Percentiles rank a stretch among this genome's conserved stretches.
phyloP scores from a whole-genome alignment of 2,888 invertebrate species.

The Dichetophora obliterata region DNA sequence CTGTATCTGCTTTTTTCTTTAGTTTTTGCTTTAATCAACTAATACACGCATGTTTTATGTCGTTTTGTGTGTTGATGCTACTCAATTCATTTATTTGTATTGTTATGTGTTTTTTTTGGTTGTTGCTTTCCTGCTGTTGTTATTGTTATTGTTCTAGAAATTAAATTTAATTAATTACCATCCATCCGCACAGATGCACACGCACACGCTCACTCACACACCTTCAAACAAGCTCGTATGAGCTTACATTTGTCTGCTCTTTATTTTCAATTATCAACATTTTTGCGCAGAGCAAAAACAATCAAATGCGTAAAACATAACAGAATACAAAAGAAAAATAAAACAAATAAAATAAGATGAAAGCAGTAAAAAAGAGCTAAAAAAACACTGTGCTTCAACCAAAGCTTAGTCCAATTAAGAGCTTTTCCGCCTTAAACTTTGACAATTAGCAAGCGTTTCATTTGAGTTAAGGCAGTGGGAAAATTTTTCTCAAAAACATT shows the following conservation, averaged over 20 bases:
- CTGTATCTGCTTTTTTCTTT: background rate
- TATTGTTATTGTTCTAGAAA: slow-evolving; percentile 28
- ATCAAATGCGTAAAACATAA: background rate
- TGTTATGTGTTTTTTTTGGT: background rate
- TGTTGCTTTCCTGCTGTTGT: background rate
- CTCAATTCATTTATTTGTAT: background rate
- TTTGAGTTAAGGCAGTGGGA: background rate
- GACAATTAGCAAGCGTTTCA: background rate
- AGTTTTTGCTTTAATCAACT: background rate
- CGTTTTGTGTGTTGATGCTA: background rate
- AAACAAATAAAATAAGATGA: slow-evolving; percentile 20
- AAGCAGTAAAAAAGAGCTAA: slow-evolving; percentile 6
- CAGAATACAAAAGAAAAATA: background rate
- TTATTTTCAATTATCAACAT: slow-evolving; percentile 21
- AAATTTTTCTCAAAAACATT: background rate
- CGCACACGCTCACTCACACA: background rate
- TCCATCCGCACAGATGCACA: slow-evolving; percentile 15
- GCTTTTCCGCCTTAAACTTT: background rate
- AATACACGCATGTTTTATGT: background rate
- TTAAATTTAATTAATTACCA: slow-evolving; percentile 45
- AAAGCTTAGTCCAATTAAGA: background rate
- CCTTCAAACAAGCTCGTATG: background rate
- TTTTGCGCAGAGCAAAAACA: background rate
- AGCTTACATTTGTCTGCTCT: slow-evolving; percentile 1
- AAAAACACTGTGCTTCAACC: background rate